A percentile compares a stretch with the other conserved stretches of the same genome.
phyloP scores from a whole-genome alignment of 2,113 vertebrate genomes.

The Echinops telfairi region DNA sequence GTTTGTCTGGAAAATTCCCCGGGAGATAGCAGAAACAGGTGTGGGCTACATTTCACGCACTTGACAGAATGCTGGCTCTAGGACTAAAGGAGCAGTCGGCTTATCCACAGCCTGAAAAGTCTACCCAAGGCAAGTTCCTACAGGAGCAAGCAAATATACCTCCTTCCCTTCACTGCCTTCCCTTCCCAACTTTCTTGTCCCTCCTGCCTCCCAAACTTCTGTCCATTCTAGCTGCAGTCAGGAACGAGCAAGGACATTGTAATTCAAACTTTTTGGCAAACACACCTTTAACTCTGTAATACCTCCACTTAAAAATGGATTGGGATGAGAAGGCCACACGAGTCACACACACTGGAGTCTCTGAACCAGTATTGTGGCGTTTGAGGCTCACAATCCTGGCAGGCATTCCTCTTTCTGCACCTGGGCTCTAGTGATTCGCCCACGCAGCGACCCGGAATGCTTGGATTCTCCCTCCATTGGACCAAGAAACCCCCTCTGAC shows the following conservation, averaged over 20 bases:
- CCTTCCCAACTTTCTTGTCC: background rate
- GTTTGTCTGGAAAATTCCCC: constrained; percentile 37
- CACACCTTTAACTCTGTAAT: background rate
- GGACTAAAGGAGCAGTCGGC: background rate
- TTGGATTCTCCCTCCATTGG: background rate
- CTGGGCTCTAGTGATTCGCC: no score
- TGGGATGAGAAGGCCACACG: background rate
- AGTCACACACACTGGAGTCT: background rate
- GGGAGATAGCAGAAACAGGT: background rate
- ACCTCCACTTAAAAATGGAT: background rate
- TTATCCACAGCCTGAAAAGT: background rate
- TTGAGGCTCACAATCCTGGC: no score
- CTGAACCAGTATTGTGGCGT: background rate
- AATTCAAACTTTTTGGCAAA: constrained; percentile 56
- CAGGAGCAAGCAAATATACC: background rate
- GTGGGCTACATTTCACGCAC: background rate
- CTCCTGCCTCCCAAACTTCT: background rate
- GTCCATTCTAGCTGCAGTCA: background rate
- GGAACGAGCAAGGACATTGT: constrained; percentile 62
- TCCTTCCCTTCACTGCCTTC: background rate
- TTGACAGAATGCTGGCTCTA: constrained; percentile 15
- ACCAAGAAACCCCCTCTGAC: background rate
- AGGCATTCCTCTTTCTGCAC: background rate
- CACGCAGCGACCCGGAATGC: background rate
- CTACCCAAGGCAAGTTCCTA: background rate